Conservation (phyloP, 2,113 vertebrate genomes). For the Holacanthus passer region DNA sequence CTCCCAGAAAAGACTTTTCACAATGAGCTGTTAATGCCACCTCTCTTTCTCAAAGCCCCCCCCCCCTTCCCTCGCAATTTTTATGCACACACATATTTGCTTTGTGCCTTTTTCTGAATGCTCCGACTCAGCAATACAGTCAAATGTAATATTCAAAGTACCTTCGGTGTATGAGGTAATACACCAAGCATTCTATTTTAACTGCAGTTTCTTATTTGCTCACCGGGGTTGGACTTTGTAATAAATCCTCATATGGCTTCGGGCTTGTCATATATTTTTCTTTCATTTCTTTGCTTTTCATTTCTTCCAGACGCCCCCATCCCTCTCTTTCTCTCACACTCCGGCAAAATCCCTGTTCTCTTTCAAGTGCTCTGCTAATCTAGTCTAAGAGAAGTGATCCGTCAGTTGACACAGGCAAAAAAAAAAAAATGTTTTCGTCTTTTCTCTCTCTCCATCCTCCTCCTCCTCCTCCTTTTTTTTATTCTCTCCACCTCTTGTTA, state of each 20-base stretch:
- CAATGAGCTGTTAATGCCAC: conserved; percentile 41
- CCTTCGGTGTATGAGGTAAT: conserved; percentile 61
- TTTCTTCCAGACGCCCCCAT: conserved; percentile 60
- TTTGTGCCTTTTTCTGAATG: conserved; percentile 51
- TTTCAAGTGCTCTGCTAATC: conserved; percentile 58
- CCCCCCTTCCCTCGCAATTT: conserved; percentile 19
- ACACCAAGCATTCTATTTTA: conserved; percentile 65
- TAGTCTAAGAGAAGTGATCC: conserved; percentile 54
- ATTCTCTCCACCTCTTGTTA: conserved; percentile 42
- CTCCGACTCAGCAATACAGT: conserved; percentile 58
- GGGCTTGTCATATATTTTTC: conserved; percentile 60
- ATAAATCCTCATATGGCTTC: conserved; percentile 69
- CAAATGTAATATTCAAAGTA: conserved; percentile 73
- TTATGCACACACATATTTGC: conserved; percentile 57
- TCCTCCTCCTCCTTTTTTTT: not conserved
- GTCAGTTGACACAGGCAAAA: conserved; percentile 26
- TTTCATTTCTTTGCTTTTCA: conserved; percentile 71
- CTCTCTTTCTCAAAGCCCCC: conserved; percentile 10
- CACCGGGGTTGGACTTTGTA: conserved; percentile 58
- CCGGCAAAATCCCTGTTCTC: conserved; percentile 47
- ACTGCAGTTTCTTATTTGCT: conserved; percentile 72
- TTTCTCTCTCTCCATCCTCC: conserved; percentile 7
- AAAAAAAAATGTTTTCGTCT: conserved; percentile 17
- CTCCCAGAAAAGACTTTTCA: conserved; percentile 53
- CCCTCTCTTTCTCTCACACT: conserved; percentile 27